A percentile compares a stretch with the other conserved stretches of the same genome.
phyloP scores from a whole-genome alignment of 2,888 invertebrate genomes.

The Scaptomyza cyrtandrae region DNA sequence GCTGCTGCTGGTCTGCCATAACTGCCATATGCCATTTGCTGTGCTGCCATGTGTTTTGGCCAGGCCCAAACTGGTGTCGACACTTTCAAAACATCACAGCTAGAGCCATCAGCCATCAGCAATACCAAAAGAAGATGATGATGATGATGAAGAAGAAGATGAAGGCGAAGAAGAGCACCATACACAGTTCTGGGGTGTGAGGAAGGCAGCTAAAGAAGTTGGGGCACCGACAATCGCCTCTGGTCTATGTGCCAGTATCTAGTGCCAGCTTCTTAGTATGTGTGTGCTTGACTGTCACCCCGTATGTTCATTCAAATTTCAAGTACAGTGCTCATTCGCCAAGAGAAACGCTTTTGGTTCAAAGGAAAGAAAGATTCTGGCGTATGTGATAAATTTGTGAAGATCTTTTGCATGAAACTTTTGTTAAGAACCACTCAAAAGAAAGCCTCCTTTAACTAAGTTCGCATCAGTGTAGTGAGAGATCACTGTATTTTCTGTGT shows the following conservation, averaged over 20 bases:
- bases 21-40: constrained; percentile 42
- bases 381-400: too few species aligned
- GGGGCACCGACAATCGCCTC: constrained; percentile 29
- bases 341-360: neutral
- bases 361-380: neutral
- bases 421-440: too few species aligned
- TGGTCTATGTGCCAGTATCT: constrained; percentile 14
- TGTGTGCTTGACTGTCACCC: neutral
- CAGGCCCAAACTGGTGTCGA: constrained; percentile 70
- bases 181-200: neutral
- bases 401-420: too few species aligned
- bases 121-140: constrained; percentile 7
- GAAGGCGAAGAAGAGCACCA: too few species aligned
- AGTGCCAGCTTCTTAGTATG: constrained; percentile 9
- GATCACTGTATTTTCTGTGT: constrained; percentile 1
- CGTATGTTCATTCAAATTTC: constrained; percentile 62
- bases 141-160: neutral
- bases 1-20: constrained; percentile 28
- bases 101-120: constrained; percentile 33
- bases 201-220: constrained; percentile 1
- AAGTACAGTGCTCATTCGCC: constrained; percentile 36
- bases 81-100: constrained; percentile 70
- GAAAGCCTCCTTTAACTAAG: too few species aligned
- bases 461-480: neutral
- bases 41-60: constrained; percentile 54